phyloP scores from a whole-genome alignment of 2,888 invertebrate species.

The Orchesellides sinensis region DNA sequence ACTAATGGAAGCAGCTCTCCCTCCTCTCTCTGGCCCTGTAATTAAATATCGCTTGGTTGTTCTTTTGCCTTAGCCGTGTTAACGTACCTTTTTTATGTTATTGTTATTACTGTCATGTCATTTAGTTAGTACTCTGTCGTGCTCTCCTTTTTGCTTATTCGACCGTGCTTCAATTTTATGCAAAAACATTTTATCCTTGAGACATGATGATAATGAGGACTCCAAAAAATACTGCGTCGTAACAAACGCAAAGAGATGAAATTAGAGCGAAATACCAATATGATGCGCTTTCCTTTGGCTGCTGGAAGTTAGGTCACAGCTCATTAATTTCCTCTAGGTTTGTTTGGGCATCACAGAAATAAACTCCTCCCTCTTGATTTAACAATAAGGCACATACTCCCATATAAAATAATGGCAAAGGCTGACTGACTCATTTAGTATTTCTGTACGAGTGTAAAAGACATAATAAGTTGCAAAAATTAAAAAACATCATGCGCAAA shows the following conservation, averaged over 20 bases:
- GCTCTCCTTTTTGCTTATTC: too few relatives aligned
- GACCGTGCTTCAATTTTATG: slow-evolving; percentile 23
- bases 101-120: slow-evolving; percentile 2
- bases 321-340: slow-evolving; percentile 24
- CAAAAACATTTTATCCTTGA: slow-evolving; percentile 36
- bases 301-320: slow-evolving; percentile 48
- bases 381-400: too few relatives aligned
- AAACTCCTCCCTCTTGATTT: background rate
- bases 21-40: background rate
- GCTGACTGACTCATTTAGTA: too few relatives aligned
- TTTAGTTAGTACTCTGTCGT: background rate
- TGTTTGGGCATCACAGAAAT: background rate
- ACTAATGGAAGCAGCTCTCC: slow-evolving; percentile 7
- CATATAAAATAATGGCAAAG: too few relatives aligned
- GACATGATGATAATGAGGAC: background rate
- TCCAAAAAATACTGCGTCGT: background rate
- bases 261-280: background rate
- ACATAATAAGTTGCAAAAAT: too few relatives aligned
- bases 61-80: background rate
- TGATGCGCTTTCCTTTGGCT: slow-evolving; percentile 5
- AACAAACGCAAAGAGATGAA: background rate
- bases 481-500: too few relatives aligned
- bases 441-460: too few relatives aligned
- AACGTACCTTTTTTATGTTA: slow-evolving; percentile 14
- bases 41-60: slow-evolving; percentile 19